A percentile compares a stretch with the other conserved stretches of the same genome.
These are phyloP conservation scores for Triplophysa siluroides DNA, from an alignment of 2,113 vertebrate genomes.

Conservation along the genomic window DNA sequence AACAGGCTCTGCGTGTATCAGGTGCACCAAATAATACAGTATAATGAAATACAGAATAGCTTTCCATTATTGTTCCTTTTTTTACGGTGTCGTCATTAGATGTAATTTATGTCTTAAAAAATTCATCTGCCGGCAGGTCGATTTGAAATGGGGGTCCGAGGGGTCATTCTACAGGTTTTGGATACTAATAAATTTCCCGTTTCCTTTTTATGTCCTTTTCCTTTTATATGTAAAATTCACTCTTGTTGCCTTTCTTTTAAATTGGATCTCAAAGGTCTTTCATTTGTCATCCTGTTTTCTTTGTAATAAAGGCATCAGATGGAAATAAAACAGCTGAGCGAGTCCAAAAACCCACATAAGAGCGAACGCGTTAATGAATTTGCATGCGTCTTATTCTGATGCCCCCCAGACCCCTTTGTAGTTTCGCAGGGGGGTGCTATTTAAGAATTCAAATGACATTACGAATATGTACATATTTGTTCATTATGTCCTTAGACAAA, in stretches of 20 bases:
- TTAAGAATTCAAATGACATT: conserved; percentile 60
- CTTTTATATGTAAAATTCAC: conserved; percentile 77
- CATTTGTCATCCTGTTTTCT: conserved; percentile 67
- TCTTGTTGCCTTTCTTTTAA: conserved; percentile 68
- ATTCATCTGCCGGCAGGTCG: conserved; percentile 96
- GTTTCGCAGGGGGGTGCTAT: conserved; percentile 55
- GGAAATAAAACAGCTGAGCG: conserved; percentile 61
- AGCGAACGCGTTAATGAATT: conserved; percentile 62
- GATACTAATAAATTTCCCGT: conserved; percentile 72
- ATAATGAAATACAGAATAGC: conserved; percentile 99
- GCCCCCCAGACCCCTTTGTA: conserved; percentile 54
- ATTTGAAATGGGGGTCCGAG: conserved; percentile 93
- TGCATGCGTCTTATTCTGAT: conserved; percentile 66
- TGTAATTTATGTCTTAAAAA: conserved; percentile 98
- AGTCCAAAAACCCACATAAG: conserved; percentile 67
- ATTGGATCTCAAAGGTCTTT: conserved; percentile 70
- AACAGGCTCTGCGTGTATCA: conserved; percentile 99
- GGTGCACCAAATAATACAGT: conserved; percentile 99
- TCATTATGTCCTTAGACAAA: conserved; percentile 37
- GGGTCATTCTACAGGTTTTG: conserved; percentile 97
- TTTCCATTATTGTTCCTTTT: conserved; percentile 99
- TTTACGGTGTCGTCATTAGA: conserved; percentile 99
- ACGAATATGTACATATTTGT: conserved; percentile 67
- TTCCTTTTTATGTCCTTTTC: conserved; percentile 68
- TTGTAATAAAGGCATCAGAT: conserved; percentile 70